A percentile compares a stretch with the other conserved stretches of the same genome.
Conservation (phyloP, 2,888 invertebrate species). For the Strigamia maritima region DNA sequence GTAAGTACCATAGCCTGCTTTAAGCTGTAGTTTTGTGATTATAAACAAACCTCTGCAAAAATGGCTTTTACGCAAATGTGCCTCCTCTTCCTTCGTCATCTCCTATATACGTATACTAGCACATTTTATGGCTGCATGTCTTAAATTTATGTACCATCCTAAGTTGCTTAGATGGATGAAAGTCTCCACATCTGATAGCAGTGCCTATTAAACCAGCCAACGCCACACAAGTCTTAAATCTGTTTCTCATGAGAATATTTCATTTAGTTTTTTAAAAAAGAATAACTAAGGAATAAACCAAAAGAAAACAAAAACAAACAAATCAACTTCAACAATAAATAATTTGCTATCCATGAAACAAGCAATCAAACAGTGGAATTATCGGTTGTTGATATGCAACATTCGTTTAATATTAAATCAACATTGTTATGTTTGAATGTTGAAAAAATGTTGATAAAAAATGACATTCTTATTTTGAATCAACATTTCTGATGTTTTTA, state of each 20-base stretch:
- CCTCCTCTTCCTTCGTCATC: constrained; percentile 23
- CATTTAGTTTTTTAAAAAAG: not conserved
- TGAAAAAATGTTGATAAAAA: too few species aligned
- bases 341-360: too few species aligned
- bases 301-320: too few species aligned
- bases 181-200: constrained; percentile 20
- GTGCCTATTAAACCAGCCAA: constrained; percentile 18
- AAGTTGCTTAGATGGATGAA: constrained; percentile 32
- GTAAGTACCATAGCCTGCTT: not conserved
- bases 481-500: too few species aligned
- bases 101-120: constrained; percentile 18
- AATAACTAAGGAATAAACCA: not conserved
- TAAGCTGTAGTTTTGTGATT: constrained; percentile 10
- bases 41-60: constrained; percentile 20
- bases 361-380: too few species aligned
- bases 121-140: constrained; percentile 26
- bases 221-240: constrained; percentile 27
- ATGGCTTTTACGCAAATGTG: constrained; percentile 31
- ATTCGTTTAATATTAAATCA: too few species aligned
- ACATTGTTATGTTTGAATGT: too few species aligned
- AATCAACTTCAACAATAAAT: too few species aligned
- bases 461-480: too few species aligned
- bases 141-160: constrained; percentile 34
- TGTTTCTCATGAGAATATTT: constrained; percentile 12
- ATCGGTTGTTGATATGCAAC: too few species aligned